Evolutionary conservation across 2,797 vertebrate species (phyloP).

Genomic region (Halcyon badia): DNA sequence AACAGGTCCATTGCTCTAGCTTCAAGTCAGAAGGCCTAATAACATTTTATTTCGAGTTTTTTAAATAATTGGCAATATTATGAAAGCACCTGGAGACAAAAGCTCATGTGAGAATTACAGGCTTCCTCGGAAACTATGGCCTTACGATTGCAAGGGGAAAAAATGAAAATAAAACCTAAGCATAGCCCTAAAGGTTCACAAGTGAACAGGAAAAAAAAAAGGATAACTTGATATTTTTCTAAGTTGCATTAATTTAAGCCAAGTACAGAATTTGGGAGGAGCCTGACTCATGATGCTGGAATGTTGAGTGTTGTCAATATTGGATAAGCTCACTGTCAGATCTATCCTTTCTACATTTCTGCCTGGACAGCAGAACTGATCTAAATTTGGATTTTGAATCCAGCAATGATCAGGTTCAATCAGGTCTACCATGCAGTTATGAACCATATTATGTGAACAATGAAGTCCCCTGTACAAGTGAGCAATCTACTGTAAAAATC

Average conservation of each 20-base stretch:
- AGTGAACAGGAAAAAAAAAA: neutral
- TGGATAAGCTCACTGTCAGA: neutral
- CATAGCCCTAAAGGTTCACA: neutral
- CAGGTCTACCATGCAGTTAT: neutral
- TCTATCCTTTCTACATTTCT: neutral
- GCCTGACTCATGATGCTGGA: neutral
- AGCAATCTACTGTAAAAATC: neutral
- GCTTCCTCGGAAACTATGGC: neutral
- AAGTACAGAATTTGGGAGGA: conserved; percentile 3
- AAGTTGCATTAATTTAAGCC: neutral
- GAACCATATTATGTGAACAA: neutral
- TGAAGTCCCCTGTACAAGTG: neutral
- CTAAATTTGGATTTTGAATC: neutral
- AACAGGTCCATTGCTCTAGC: neutral
- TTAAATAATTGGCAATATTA: conserved; percentile 8
- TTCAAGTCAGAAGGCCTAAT: neutral
- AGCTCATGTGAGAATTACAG: neutral
- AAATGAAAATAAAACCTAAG: neutral
- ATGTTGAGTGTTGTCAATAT: neutral
- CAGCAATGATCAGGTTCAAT: neutral
- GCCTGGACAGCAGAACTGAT: neutral
- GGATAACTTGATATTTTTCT: neutral
- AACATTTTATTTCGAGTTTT: neutral
- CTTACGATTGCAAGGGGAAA: neutral
- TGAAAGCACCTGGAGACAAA: conserved; percentile 55